These are phyloP conservation scores for Catalaphyllia jardinei DNA, from an alignment of 64 coral and sea anemone species.

Conservation along the genomic window DNA sequence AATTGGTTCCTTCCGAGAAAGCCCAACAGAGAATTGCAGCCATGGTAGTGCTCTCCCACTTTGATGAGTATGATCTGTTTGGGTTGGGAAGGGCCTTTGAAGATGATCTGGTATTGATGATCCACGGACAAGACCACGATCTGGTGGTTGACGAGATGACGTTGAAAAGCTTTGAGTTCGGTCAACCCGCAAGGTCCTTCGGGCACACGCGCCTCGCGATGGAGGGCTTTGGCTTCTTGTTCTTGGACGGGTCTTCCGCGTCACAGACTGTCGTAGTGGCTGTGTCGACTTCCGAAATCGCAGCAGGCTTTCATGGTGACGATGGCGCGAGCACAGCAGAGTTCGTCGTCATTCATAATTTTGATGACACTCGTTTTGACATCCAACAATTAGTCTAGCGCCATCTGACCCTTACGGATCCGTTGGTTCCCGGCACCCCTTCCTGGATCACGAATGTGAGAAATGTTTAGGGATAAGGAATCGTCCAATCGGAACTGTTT, in stretches of 20 bases:
- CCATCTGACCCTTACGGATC: no score
- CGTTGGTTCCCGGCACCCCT: background rate
- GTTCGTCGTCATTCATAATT: slow-evolving; percentile 49
- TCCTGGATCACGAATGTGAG: background rate
- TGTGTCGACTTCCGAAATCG: background rate
- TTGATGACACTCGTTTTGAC: slow-evolving; percentile 13
- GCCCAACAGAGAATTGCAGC: slow-evolving; percentile 32
- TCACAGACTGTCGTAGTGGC: background rate
- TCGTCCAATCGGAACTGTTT: background rate
- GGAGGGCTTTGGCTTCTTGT: slow-evolving; percentile 25
- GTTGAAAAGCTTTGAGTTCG: slow-evolving; percentile 65
- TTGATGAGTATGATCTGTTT: slow-evolving; percentile 41
- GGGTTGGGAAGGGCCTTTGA: slow-evolving; percentile 8
- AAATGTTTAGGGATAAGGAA: background rate
- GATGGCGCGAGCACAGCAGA: slow-evolving; percentile 37
- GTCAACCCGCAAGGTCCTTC: slow-evolving; percentile 43
- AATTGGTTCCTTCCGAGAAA: slow-evolving; percentile 26
- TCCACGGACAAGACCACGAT: slow-evolving; percentile 54
- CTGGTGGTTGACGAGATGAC: slow-evolving; percentile 19
- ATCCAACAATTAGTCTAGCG: background rate
- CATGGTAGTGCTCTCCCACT: slow-evolving; percentile 40
- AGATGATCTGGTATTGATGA: slow-evolving; percentile 32
- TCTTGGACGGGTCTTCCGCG: background rate
- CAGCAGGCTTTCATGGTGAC: background rate
- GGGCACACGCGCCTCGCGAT: slow-evolving; percentile 27